phyloP scores from a whole-genome alignment of 2,113 vertebrate species.

The Rhizomys pruinosus region DNA sequence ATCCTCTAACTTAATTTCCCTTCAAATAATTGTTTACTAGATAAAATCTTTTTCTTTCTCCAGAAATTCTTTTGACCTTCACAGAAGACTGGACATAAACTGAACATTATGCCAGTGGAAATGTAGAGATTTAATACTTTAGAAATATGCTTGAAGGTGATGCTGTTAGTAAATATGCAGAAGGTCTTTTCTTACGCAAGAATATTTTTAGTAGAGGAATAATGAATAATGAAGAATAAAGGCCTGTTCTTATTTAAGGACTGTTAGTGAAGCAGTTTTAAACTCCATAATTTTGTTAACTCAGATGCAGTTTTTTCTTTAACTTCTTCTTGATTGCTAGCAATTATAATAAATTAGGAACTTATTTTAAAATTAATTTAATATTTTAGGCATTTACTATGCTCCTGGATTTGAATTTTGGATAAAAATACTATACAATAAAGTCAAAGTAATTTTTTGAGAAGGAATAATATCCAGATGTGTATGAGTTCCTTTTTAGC shows the following conservation, averaged over 20 bases:
- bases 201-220: constrained; percentile 26
- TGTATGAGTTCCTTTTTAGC: too few species aligned
- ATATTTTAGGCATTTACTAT: not conserved
- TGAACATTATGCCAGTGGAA: constrained; percentile 43
- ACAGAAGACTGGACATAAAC: constrained; percentile 44
- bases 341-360: not conserved
- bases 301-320: not conserved
- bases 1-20: constrained; percentile 73
- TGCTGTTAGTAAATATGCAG: constrained; percentile 33
- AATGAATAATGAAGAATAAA: not conserved
- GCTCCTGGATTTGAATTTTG: constrained; percentile 4
- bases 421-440: not conserved
- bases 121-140: constrained; percentile 60
- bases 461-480: not conserved
- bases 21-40: constrained; percentile 74
- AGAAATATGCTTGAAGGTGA: constrained; percentile 47
- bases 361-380: constrained; percentile 13
- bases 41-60: constrained; percentile 30
- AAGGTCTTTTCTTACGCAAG: not conserved
- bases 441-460: not conserved
- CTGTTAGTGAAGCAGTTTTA: not conserved
- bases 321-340: not conserved
- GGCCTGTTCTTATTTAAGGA: constrained; percentile 14
- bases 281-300: constrained; percentile 37
- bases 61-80: constrained; percentile 68